Base-by-base conservation (phyloP, 2,797 vertebrate species). In the Ptychadena robeensis region DNA sequence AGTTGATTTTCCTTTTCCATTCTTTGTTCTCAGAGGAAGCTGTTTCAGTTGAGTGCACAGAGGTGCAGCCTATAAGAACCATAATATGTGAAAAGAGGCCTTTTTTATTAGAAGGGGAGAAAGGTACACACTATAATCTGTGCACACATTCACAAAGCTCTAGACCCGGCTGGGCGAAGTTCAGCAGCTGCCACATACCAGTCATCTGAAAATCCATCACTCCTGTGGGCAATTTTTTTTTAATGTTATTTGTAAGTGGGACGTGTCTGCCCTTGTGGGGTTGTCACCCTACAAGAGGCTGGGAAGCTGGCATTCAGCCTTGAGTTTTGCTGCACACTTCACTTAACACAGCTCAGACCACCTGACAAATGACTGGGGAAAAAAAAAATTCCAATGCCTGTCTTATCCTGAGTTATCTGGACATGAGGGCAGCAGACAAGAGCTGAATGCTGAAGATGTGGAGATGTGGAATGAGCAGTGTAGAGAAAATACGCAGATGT, bases 11-110 rank as follows among this genome's bases (percentile, higher is more conserved):
- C 75, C 27, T 44, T 69, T 69, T 87, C 81, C 76, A 44, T 82
- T 87, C 91, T 93, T 92, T 93, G 89, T 92, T 91, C 87, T 76
- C 88, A 87, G 86, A 87, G 89, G 86, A 90, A 90, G 88, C 86
- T 28, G 87, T 85, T 87, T 88, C 87, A 86, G 88, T 85, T 89
- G 87, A 86, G 27, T 53, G 87, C 86, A 87, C 88, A 79, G 87
- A 89, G 88, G 87, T 86, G 84, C 81, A 0, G 86, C 68, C 0
- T 82, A 81, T 83, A 53, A 85, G 88, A 88, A 87, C 85, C 87
- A 78, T 88, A 87, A 85, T 68, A 68, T 85, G 86, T 78, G 86
- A 76, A 82, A 53, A 84, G 85, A 79, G 63, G 79, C 85, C 5
- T 0, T 63, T 87, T 53, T 85, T 87, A 79, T 85, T 82, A 81